Evolutionary conservation across 2,113 vertebrate species (phyloP).

Genomic region (Cygnus atratus): DNA sequence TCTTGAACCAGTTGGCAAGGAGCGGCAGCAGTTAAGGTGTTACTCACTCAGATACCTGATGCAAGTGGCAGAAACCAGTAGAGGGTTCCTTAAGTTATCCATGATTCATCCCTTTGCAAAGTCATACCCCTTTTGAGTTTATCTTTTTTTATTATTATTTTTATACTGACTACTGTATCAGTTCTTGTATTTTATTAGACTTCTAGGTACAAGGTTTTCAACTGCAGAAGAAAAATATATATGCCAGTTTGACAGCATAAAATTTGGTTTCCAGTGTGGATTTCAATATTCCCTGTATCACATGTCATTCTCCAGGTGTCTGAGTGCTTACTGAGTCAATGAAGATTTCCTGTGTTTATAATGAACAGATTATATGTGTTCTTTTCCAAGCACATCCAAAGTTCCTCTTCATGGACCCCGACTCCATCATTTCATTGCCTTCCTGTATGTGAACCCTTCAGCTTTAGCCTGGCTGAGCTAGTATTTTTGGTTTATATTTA

Average conservation of each 20-base stretch:
- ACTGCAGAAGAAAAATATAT: background rate
- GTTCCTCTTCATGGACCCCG: background rate
- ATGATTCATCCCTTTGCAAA: background rate
- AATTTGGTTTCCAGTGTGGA: background rate
- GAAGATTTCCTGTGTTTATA: background rate
- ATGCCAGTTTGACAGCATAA: background rate
- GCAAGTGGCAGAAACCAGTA: background rate
- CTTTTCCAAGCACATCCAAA: background rate
- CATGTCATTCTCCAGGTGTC: background rate
- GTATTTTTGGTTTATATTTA: background rate
- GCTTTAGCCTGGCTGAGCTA: background rate
- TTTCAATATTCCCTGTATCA: background rate
- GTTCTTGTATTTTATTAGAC: conserved; percentile 8
- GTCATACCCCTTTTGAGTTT: background rate
- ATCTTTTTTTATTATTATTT: background rate
- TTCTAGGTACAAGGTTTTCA: conserved; percentile 25
- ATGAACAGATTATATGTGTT: background rate
- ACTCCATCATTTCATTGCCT: background rate
- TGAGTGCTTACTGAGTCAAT: background rate
- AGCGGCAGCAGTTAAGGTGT: background rate
- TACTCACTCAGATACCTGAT: background rate
- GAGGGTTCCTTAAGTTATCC: background rate
- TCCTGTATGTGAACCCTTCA: background rate
- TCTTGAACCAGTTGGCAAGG: background rate
- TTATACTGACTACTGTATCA: background rate